These are phyloP conservation scores for Diorhabda elongata DNA, from an alignment of 1,140 invertebrate species.

Conservation along the genomic window DNA sequence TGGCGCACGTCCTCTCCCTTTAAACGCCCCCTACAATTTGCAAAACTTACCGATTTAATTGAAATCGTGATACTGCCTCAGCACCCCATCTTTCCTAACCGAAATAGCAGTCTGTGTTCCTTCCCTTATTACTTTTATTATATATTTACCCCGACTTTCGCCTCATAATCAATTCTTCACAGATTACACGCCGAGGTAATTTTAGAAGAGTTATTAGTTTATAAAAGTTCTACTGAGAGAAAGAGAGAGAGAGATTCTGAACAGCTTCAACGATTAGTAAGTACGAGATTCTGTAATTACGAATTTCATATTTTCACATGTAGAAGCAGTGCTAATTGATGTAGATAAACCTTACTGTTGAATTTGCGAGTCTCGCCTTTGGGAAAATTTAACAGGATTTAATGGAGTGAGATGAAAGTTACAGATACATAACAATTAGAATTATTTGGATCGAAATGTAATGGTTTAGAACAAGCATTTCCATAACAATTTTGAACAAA, in stretches of 20 bases:
- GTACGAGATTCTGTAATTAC: neutral
- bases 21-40: neutral
- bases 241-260: neutral
- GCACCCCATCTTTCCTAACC: neutral
- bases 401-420: no score
- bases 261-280: neutral
- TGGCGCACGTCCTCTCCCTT: neutral
- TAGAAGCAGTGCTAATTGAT: slow-evolving; percentile 7
- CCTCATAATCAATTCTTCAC: slow-evolving; percentile 2
- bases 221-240: neutral
- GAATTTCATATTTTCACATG: neutral
- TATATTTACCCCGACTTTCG: neutral
- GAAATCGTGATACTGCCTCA: neutral
- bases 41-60: slow-evolving; percentile 2
- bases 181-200: slow-evolving; percentile 1
- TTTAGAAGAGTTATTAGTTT: slow-evolving; percentile 1
- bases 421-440: no score
- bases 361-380: neutral
- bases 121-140: neutral
- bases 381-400: neutral
- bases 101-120: neutral
- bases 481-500: no score
- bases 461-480: no score
- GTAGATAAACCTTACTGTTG: slow-evolving; percentile 8
- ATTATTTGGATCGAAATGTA: no score